Evolutionary conservation across 35 echinoderm and acorn worm genomes (phyloP), one percentile per base, ranked within the genome.

Genomic region (Eucidaris tribuloides): DNA sequence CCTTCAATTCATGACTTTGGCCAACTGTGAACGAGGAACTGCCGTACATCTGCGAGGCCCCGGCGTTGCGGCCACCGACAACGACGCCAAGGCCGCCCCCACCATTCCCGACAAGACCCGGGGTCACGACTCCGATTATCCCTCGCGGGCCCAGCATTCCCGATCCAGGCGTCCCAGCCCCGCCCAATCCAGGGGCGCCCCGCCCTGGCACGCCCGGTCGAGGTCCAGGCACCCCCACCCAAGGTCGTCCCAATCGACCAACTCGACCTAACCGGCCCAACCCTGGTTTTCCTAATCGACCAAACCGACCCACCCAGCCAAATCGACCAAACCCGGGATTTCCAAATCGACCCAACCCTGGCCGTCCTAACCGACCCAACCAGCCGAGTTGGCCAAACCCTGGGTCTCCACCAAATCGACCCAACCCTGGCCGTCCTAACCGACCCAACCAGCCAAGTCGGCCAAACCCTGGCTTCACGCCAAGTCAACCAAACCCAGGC

Each of bases 1-100:
- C 1, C 38, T 74, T 74, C 35, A 74, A 32, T 74, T 74, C 68
- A 74, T 74, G 68, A 74, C 68, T 24, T 41, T 74, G 17, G 68
- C 68, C 14, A 31, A 31, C 38, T 74, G 68, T 40, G 68, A 74
- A 44, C n/a, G 14, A 2, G 18, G 36, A 43, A 22, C 68, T 74
- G 28, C 36, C 68, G n/a, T 74, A 74, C 19, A 74, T 74, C n/a
- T 74, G 68, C 68, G 68, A 74, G 30, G 68, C 68, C 3, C 68
- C 68, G 20, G 68, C 38, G 11, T n/a, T 52, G 9, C 48, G 9
- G 48, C 37, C 68, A 74, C 34, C 68, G 11, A 36, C 40, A 19
- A 19, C 37, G 4, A n/a, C 9, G 25, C 68, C 68, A 44, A 38
- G 35, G 22, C 14, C 68, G 18, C 38, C 68, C 0, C 28, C 9